A percentile compares a stretch with the other conserved stretches of the same genome.
These are phyloP conservation scores for Paguma larvata DNA, from an alignment of 2,797 vertebrate species.

Conservation along the genomic window DNA sequence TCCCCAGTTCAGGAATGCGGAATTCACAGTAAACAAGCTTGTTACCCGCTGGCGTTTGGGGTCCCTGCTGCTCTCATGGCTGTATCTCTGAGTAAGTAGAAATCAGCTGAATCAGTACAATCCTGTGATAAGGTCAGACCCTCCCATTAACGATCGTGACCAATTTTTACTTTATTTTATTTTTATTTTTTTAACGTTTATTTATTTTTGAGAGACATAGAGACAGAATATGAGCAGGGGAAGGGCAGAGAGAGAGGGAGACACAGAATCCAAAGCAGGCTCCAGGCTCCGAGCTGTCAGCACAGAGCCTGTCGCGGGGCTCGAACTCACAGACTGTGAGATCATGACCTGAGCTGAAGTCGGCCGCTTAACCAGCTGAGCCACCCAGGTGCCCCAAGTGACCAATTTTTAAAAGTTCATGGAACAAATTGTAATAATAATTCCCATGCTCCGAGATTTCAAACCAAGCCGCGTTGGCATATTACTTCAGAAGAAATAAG, in stretches of 20 bases:
- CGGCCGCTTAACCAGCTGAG: too few species aligned
- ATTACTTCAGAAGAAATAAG: not conserved
- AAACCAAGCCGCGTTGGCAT: not conserved
- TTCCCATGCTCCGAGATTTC: not conserved
- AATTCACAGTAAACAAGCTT: slow-evolving; percentile 91
- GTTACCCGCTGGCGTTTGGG: slow-evolving; percentile 97
- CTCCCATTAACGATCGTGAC: not conserved
- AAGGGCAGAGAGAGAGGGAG: too few species aligned
- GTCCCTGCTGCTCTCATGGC: slow-evolving; percentile 96
- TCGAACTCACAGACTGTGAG: too few species aligned
- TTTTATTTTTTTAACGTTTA: too few species aligned
- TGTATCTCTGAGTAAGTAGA: slow-evolving; percentile 92
- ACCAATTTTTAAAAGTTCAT: not conserved
- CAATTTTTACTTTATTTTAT: not conserved
- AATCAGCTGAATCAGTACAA: not conserved
- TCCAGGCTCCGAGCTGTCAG: too few species aligned
- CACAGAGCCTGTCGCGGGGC: too few species aligned
- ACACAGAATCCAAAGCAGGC: too few species aligned
- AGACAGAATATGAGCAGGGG: too few species aligned
- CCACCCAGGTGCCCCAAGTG: not conserved
- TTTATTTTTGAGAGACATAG: too few species aligned
- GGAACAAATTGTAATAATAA: not conserved
- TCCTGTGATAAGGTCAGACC: not conserved
- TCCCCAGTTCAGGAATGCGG: slow-evolving; percentile 94
- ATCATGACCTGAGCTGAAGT: too few species aligned